Base-by-base conservation (phyloP, 2,797 vertebrate genomes). In the Betta splendens region DNA sequence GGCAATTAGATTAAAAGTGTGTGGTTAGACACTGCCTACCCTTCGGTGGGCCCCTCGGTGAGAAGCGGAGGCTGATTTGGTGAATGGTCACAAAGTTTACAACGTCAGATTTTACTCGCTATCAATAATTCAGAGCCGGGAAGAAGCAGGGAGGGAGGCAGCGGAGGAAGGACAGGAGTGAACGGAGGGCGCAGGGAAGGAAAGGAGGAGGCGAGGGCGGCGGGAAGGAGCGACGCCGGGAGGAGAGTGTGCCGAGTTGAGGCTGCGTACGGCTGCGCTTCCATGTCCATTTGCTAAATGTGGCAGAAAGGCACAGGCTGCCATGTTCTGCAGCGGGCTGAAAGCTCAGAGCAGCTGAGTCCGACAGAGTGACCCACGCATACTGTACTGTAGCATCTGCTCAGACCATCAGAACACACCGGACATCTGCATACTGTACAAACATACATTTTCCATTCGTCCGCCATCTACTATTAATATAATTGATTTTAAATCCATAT, bases 1-100 rank as follows among this genome's bases (percentile, higher is more conserved):
- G 93, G 94, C 94, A 93, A 94, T 94, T 94, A 95, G 93, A 95
- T 94, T 94, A 94, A 93, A 93, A 83, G 91, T 87, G 93, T 91
- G 91, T 91, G 92, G 94, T 95, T 94, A 94, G 93, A 94, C 94
- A 93, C 92, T 86, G 88, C 92, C 90, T 89, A 89, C 91, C 92
- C 91, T 84, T 82, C 74, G 87, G 91, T 83, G 23, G 86, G 85
- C 89, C 90, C 76, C 88, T 80, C 83, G 87, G 92, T 92, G 93
- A 90, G 91, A 89, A 89, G 90, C 87, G 8, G 31, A 66, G 86
- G 89, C 89, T 85, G 87, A 90, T 94, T 94, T 92, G 92, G 93
- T 90, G 93, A 93, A 94, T 91, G 92, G 94, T 93, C 91, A 85
- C 93, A 93, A 94, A 89, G 80, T 94, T 92, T 93, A 94, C 94